These are phyloP conservation scores for Biston betularia DNA, from an alignment of 2,888 invertebrate species.

Conservation along the genomic window DNA sequence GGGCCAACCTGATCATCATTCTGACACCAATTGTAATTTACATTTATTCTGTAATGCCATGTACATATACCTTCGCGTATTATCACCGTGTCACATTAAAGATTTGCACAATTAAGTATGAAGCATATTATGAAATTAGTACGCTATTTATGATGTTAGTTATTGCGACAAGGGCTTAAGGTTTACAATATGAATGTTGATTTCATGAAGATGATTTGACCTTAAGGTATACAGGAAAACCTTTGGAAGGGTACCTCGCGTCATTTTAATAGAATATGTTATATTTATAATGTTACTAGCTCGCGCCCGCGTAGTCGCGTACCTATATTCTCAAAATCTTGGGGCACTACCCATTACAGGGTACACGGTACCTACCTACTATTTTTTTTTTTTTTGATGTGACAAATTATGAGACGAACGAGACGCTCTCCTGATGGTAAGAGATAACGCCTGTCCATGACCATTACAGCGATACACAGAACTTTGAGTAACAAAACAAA, in stretches of 20 bases:
- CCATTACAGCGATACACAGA: too few species aligned
- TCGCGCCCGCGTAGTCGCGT: too few species aligned
- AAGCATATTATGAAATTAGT: too few species aligned
- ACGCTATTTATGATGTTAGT: not conserved
- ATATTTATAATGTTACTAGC: too few species aligned
- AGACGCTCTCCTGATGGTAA: too few species aligned
- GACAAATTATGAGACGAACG: too few species aligned
- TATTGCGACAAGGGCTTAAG: constrained; percentile 10
- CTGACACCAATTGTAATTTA: constrained; percentile 33
- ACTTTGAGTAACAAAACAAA: too few species aligned
- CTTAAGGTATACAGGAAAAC: constrained; percentile 31
- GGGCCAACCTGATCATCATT: constrained; percentile 36
- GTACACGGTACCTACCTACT: too few species aligned
- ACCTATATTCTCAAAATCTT: too few species aligned
- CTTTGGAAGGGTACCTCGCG: constrained; percentile 21
- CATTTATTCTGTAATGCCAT: constrained; percentile 12
- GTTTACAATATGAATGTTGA: not conserved
- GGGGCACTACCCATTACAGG: too few species aligned
- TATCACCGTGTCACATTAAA: constrained; percentile 17
- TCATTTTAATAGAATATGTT: constrained; percentile 20
- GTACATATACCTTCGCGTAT: not conserved
- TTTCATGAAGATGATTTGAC: constrained; percentile 23
- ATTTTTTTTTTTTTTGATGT: too few species aligned
- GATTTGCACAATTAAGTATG: not conserved
- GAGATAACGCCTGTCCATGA: too few species aligned